Percentiles rank a stretch among this genome's conserved stretches.
Evolutionary conservation across 2,113 vertebrate genomes (phyloP).

Genomic region (Siniperca knerii): DNA sequence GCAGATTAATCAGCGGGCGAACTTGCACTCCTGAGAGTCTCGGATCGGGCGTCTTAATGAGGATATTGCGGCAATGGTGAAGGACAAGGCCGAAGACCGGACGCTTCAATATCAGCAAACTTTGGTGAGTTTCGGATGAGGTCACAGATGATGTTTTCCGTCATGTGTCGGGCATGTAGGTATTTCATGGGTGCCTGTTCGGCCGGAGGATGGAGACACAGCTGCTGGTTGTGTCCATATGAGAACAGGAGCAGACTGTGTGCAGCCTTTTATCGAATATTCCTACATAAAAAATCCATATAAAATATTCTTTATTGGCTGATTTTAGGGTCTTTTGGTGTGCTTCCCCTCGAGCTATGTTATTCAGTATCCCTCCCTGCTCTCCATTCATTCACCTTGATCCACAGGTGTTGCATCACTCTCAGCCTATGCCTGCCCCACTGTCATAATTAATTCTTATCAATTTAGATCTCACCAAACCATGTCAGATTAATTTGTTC

Average conservation of each 20-base stretch:
- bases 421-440: constrained; percentile 3
- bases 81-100: constrained; percentile 77
- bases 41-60: constrained; percentile 44
- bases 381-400: constrained; percentile 56
- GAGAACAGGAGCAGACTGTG: constrained; percentile 6
- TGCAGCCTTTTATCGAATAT: constrained; percentile 4
- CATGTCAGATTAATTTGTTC: constrained; percentile 53
- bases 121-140: constrained; percentile 82
- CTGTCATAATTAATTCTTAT: constrained; percentile 48
- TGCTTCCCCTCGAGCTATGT: not conserved
- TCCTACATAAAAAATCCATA: not conserved
- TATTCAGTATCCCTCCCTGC: not conserved
- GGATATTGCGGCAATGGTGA: constrained; percentile 77
- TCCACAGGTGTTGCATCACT: constrained; percentile 78
- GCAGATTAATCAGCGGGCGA: constrained; percentile 42
- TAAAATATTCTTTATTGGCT: not conserved
- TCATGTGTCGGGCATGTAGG: constrained; percentile 4
- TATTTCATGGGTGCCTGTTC: not conserved
- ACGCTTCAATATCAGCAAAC: constrained; percentile 86
- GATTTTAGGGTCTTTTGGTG: not conserved
- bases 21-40: constrained; percentile 22
- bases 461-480: constrained; percentile 44
- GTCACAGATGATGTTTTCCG: constrained; percentile 22
- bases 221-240: constrained; percentile 45
- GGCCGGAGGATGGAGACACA: constrained; percentile 36